Evolutionary conservation across 2,113 vertebrate genomes (phyloP).

Genomic region (Psilopsiagon aurifrons): DNA sequence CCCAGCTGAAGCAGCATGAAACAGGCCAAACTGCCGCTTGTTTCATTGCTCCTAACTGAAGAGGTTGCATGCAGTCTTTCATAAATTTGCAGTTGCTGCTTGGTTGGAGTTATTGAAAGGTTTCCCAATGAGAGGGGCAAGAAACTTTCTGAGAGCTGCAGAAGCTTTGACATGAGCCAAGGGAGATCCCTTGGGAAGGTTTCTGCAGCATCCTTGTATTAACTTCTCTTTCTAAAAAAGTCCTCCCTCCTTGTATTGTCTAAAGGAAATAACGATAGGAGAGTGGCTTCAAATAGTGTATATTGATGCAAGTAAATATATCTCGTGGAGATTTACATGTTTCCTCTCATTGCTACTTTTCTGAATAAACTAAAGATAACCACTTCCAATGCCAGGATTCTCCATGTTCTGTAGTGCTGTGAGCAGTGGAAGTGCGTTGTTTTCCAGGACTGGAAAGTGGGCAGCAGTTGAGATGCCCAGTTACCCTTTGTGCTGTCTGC

Average conservation of each 20-base stretch:
- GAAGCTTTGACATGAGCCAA: not conserved
- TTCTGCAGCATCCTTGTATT: not conserved
- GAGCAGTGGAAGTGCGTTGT: not conserved
- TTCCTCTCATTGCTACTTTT: not conserved
- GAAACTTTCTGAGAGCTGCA: not conserved
- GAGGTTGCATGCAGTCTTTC: conserved; percentile 37
- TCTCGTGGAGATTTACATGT: not conserved
- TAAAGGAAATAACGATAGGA: not conserved
- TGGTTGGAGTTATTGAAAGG: not conserved
- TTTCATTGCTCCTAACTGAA: conserved; percentile 45
- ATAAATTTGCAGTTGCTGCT: not conserved
- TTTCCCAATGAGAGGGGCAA: not conserved
- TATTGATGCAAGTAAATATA: not conserved
- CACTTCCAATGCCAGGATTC: not conserved
- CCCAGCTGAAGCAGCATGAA: conserved; percentile 64
- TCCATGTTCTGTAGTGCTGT: not conserved
- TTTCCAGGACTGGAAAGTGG: not conserved
- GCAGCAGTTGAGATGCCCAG: not conserved
- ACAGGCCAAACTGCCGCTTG: conserved; percentile 14
- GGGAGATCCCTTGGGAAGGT: not conserved
- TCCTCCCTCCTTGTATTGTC: not conserved
- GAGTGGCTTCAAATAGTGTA: not conserved
- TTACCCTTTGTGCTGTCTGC: not conserved
- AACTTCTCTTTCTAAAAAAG: not conserved
- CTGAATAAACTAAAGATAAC: not conserved